Conservation (phyloP, 2,797 vertebrate species). For the Sylvia borin region DNA sequence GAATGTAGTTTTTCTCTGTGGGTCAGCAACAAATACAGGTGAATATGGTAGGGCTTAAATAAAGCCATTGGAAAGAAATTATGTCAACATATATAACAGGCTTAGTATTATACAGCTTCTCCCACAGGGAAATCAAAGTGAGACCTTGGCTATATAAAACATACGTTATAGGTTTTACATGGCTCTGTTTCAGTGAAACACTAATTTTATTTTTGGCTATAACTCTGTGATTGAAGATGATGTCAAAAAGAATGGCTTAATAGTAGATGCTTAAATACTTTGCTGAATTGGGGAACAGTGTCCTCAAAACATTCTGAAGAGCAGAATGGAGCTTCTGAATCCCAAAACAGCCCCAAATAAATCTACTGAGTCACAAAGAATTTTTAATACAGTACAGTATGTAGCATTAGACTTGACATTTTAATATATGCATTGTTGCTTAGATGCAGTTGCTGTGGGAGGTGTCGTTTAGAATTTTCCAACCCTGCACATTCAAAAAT, state of each 20-base stretch:
- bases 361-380: neutral
- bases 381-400: neutral
- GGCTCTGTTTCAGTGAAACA: neutral
- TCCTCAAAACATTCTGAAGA: neutral
- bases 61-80: neutral
- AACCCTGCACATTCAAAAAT: conserved; percentile 15
- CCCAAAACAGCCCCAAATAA: neutral
- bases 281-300: neutral
- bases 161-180: neutral
- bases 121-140: neutral
- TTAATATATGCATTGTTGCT: neutral
- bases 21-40: neutral
- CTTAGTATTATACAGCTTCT: neutral
- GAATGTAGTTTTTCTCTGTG: neutral
- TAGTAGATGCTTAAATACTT: neutral
- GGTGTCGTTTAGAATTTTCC: conserved; percentile 28
- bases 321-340: neutral
- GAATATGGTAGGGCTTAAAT: neutral
- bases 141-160: neutral
- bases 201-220: neutral
- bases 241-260: neutral
- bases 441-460: conserved; percentile 1
- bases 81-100: neutral
- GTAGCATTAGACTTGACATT: neutral
- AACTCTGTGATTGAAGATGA: neutral